These are phyloP conservation scores for Stegophylla sp. DNA, from an alignment of 2,888 invertebrate genomes.

Conservation along the genomic window DNA sequence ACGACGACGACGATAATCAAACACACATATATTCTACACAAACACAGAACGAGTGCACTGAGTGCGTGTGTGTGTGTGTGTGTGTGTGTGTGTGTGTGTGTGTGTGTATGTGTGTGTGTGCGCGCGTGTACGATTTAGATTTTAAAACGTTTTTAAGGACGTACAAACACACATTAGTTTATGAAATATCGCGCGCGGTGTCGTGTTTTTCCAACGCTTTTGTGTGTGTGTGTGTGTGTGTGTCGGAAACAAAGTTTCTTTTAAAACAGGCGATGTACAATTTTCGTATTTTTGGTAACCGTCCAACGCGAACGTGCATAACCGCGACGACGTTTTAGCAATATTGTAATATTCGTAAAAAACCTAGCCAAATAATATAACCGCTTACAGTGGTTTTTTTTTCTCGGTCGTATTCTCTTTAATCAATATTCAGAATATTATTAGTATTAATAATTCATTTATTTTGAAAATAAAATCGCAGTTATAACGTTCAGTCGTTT, in stretches of 20 bases:
- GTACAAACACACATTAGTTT: constrained; percentile 47
- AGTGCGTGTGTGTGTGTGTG: not conserved
- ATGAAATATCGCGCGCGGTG: constrained; percentile 32
- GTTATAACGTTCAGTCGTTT: too few species aligned
- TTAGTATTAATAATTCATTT: too few species aligned
- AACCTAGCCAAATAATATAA: constrained; percentile 37
- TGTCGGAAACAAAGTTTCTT: constrained; percentile 23
- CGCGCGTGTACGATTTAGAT: constrained; percentile 26
- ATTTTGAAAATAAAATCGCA: too few species aligned
- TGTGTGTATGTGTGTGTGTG: too few species aligned
- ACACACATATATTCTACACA: not conserved
- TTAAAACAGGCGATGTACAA: constrained; percentile 23
- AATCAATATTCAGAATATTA: too few species aligned
- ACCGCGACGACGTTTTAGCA: not conserved
- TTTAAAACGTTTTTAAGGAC: constrained; percentile 45
- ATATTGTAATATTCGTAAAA: not conserved
- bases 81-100: too few species aligned
- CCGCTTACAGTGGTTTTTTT: not conserved
- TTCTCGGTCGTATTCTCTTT: too few species aligned
- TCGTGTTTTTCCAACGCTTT: constrained; percentile 14
- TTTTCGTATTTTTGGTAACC: constrained; percentile 21
- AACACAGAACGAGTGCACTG: not conserved
- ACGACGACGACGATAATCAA: constrained; percentile 39
- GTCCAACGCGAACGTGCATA: constrained; percentile 12
- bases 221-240: too few species aligned